phyloP scores from a whole-genome alignment of 2,797 vertebrate genomes.

The Nyctibius grandis region DNA sequence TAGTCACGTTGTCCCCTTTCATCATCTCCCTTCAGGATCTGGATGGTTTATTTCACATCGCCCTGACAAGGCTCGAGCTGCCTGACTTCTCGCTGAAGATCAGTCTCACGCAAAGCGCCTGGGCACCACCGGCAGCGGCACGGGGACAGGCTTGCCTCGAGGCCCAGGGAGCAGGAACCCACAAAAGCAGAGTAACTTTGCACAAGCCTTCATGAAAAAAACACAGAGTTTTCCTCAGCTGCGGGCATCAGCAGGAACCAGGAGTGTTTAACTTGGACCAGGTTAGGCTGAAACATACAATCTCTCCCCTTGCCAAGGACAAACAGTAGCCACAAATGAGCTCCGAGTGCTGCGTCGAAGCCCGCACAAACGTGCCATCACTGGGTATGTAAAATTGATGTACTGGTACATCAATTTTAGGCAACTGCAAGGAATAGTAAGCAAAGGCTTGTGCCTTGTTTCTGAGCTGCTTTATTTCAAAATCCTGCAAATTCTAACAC shows the following conservation, averaged over 20 bases:
- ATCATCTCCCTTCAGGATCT: not conserved
- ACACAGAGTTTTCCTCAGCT: not conserved
- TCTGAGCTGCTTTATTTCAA: not conserved
- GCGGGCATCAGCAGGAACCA: not conserved
- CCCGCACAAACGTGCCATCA: not conserved
- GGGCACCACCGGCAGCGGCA: not conserved
- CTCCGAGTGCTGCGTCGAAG: not conserved
- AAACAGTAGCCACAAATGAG: not conserved
- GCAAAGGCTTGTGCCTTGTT: not conserved
- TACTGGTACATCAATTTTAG: too few relatives aligned
- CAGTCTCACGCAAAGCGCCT: not conserved
- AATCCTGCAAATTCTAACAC: not conserved
- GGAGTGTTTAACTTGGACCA: not conserved
- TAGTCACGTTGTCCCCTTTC: slow-evolving; percentile 10
- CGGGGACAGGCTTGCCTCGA: not conserved
- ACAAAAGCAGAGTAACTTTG: not conserved
- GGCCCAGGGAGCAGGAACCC: not conserved
- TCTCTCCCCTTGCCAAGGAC: not conserved
- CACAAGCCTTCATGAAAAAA: not conserved
- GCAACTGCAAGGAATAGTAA: not conserved
- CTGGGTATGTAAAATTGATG: too few relatives aligned
- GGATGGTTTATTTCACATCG: not conserved
- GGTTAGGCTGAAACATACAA: not conserved
- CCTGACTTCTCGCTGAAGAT: not conserved
- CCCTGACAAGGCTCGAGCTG: not conserved